Conservation (phyloP, 92 coral and sea anemone species). For the Pocillopora meandrina region DNA sequence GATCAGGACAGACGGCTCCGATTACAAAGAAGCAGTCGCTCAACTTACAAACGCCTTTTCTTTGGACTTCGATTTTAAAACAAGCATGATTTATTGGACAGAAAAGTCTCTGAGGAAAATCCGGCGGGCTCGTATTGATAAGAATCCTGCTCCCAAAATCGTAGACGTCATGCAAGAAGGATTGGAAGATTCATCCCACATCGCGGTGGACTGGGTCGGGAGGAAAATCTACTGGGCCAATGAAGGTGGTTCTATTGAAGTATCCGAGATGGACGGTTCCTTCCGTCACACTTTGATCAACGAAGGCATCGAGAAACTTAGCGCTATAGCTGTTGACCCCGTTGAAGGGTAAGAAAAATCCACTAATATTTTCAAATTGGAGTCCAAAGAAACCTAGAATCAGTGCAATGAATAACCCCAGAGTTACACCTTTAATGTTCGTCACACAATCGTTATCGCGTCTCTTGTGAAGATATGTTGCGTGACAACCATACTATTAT, state of each 20-base stretch:
- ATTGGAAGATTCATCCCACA: conserved; percentile 54
- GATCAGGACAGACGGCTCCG: conserved; percentile 77
- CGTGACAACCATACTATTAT: background rate
- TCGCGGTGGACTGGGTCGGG: conserved; percentile 98
- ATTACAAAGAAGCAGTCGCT: conserved; percentile 60
- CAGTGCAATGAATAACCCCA: no score
- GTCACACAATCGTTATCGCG: background rate
- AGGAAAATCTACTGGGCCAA: conserved; percentile 94
- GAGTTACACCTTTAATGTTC: background rate
- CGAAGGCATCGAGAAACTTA: conserved; percentile 67
- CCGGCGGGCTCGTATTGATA: conserved; percentile 63
- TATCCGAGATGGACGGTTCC: conserved; percentile 81
- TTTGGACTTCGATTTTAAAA: conserved; percentile 76
- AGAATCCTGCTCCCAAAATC: conserved; percentile 44
- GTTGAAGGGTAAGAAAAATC: conserved; percentile 72
- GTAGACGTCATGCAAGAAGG: conserved; percentile 62
- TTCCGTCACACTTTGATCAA: conserved; percentile 61
- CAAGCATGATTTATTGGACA: conserved; percentile 87
- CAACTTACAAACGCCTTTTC: conserved; percentile 71
- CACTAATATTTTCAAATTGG: background rate
- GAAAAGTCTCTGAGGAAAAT: conserved; percentile 61
- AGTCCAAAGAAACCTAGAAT: no score
- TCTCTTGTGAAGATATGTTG: background rate
- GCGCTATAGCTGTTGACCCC: conserved; percentile 87
- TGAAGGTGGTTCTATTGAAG: conserved; percentile 76